These are phyloP conservation scores for Agriopis aurantiaria DNA, from an alignment of 2,888 invertebrate genomes.

Conservation along the genomic window DNA sequence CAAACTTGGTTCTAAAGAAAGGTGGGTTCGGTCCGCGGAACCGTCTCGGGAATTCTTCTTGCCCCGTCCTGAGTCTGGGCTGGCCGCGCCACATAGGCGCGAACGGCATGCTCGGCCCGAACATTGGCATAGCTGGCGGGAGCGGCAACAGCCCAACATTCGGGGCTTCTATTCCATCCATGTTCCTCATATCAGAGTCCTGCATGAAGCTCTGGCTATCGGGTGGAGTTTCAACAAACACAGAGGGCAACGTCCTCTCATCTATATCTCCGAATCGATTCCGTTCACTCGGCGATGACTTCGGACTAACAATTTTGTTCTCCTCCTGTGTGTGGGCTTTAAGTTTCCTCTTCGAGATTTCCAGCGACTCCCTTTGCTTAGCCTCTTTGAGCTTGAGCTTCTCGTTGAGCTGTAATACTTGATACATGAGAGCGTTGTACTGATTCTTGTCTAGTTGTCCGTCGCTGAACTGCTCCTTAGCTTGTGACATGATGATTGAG, in stretches of 20 bases:
- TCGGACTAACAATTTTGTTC: slow-evolving; percentile 81
- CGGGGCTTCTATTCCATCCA: slow-evolving; percentile 56
- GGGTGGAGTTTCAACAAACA: slow-evolving; percentile 66
- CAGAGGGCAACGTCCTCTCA: slow-evolving; percentile 75
- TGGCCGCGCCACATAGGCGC: slow-evolving; percentile 71
- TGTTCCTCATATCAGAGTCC: slow-evolving; percentile 78
- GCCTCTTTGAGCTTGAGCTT: slow-evolving; percentile 91
- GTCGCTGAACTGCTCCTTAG: slow-evolving; percentile 91
- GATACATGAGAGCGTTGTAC: slow-evolving; percentile 91
- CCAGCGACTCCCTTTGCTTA: slow-evolving; percentile 89
- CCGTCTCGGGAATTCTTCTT: slow-evolving; percentile 69
- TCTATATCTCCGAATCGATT: slow-evolving; percentile 84
- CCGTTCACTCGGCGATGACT: slow-evolving; percentile 68
- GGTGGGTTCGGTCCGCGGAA: slow-evolving; percentile 68
- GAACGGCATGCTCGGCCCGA: slow-evolving; percentile 47
- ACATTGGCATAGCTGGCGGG: slow-evolving; percentile 66
- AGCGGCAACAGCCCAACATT: slow-evolving; percentile 57
- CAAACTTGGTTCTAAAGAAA: slow-evolving; percentile 72
- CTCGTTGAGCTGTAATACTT: slow-evolving; percentile 92
- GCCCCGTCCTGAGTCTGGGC: slow-evolving; percentile 61
- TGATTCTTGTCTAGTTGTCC: slow-evolving; percentile 91
- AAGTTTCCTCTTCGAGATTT: slow-evolving; percentile 81
- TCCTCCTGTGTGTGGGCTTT: slow-evolving; percentile 73
- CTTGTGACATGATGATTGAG: slow-evolving; percentile 92
- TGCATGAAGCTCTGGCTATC: slow-evolving; percentile 65